Evolutionary conservation across 2,113 vertebrate species (phyloP).

Genomic region (Elephantulus edwardii): DNA sequence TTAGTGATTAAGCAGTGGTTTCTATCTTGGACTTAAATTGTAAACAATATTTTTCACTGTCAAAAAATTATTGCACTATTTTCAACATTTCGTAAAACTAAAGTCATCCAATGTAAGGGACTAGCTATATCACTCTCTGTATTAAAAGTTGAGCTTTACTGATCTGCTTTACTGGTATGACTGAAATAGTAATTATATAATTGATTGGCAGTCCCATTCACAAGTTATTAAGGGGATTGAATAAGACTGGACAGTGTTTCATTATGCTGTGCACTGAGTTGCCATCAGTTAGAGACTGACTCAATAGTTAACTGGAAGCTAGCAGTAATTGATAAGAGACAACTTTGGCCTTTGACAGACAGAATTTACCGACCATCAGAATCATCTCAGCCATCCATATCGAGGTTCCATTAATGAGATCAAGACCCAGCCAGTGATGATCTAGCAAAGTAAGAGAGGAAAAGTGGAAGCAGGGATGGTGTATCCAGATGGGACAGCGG

Average conservation of each 20-base stretch:
- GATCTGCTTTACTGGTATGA: neutral
- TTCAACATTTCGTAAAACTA: slow-evolving; percentile 28
- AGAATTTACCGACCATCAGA: neutral
- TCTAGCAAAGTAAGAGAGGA: neutral
- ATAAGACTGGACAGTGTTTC: no score
- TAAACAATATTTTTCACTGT: slow-evolving; percentile 60
- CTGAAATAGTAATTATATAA: neutral
- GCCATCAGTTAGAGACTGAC: neutral
- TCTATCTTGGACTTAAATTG: slow-evolving; percentile 63
- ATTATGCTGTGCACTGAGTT: neutral
- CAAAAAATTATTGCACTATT: slow-evolving; percentile 53
- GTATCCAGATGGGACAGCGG: neutral
- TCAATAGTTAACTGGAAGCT: neutral
- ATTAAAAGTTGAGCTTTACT: slow-evolving; percentile 4
- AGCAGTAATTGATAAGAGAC: neutral
- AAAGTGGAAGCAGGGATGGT: neutral
- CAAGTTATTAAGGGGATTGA: neutral
- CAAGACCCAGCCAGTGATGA: neutral
- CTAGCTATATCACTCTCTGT: slow-evolving; percentile 26
- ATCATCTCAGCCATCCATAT: neutral
- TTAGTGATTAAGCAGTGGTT: slow-evolving; percentile 70
- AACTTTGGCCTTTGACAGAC: neutral
- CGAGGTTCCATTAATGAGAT: neutral
- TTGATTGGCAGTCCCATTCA: neutral
- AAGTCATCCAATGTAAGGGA: slow-evolving; percentile 6